phyloP scores from a whole-genome alignment of 2,797 vertebrate genomes.

The Arctocebus calabarensis region DNA sequence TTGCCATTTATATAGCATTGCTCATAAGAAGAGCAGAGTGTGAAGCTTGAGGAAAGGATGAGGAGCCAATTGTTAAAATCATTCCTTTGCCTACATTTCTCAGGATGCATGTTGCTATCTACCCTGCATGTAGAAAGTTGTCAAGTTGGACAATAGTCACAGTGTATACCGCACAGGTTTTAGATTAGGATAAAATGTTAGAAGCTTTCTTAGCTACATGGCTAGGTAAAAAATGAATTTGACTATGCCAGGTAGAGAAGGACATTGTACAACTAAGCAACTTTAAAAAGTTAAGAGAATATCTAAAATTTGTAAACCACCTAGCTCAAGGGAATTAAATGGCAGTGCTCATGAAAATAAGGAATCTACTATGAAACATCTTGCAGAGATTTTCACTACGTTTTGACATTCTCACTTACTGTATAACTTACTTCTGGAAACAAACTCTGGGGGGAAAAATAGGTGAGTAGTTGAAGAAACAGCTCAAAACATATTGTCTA shows the following conservation, averaged over 20 bases:
- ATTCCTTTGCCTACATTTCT: not conserved
- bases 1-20: not conserved
- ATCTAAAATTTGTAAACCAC: not conserved
- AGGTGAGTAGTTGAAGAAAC: not conserved
- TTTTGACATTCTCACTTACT: not conserved
- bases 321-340: not conserved
- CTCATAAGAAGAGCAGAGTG: not conserved
- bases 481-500: not conserved
- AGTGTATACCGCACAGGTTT: not conserved
- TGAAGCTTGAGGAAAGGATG: not conserved
- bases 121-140: slow-evolving; percentile 21
- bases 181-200: slow-evolving; percentile 45
- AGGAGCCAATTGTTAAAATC: not conserved
- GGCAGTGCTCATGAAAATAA: not conserved
- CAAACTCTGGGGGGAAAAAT: not conserved
- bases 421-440: not conserved
- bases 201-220: not conserved
- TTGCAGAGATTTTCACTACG: not conserved
- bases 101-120: not conserved
- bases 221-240: not conserved
- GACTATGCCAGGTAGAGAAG: not conserved
- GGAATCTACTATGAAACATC: not conserved
- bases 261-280: not conserved
- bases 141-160: not conserved
- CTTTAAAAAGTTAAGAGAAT: not conserved